These are phyloP conservation scores for Poliocrania exsul DNA, from an alignment of 2,797 vertebrate species.

Conservation along the genomic window DNA sequence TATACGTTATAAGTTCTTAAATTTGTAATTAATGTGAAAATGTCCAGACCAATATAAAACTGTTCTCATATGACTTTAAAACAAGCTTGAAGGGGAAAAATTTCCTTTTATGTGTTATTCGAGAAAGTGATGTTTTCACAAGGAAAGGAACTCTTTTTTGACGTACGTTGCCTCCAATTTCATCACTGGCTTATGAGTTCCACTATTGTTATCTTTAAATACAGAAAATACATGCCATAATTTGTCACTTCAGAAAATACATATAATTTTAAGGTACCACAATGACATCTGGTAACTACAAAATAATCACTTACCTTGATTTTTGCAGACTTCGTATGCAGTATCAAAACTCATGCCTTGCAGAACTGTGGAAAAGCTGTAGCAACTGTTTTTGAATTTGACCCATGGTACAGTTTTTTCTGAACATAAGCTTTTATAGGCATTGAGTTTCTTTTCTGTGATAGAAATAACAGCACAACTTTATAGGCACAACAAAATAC, in stretches of 20 bases:
- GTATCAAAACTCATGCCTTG: slow-evolving; percentile 83
- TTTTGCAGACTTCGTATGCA: slow-evolving; percentile 87
- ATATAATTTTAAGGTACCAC: background rate
- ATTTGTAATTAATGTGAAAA: background rate
- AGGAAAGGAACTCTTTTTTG: background rate
- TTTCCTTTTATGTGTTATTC: background rate
- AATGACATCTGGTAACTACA: background rate
- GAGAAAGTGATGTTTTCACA: background rate
- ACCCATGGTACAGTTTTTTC: slow-evolving; percentile 84
- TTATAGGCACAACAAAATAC: slow-evolving; percentile 41
- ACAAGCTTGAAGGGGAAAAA: background rate
- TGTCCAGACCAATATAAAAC: background rate
- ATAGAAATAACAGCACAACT: slow-evolving; percentile 59
- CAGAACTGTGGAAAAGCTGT: slow-evolving; percentile 88
- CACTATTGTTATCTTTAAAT: background rate
- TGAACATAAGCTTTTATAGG: slow-evolving; percentile 80
- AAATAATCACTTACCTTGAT: slow-evolving; percentile 81
- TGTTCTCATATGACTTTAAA: background rate
- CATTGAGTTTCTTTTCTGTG: slow-evolving; percentile 80
- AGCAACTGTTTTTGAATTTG: slow-evolving; percentile 89
- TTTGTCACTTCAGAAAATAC: background rate
- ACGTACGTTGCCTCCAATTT: background rate
- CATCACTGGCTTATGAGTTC: background rate
- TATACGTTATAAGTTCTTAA: background rate
- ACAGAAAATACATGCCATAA: background rate